phyloP scores from a whole-genome alignment of 2,888 invertebrate species.

The Thereva nobilitata region DNA sequence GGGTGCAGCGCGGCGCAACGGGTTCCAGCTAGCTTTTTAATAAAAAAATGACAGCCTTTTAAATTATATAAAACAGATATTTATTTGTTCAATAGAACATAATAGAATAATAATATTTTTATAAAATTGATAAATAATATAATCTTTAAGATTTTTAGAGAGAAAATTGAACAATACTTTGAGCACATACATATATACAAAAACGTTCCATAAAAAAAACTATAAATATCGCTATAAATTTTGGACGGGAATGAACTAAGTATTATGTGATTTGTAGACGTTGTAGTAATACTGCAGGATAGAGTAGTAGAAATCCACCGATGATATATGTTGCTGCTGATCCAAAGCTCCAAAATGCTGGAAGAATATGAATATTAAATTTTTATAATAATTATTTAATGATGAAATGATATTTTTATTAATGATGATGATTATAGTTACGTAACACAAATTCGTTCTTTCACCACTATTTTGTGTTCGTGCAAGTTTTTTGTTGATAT shows the following conservation, averaged over 20 bases:
- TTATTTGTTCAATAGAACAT: conserved; percentile 32
- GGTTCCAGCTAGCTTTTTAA: background rate
- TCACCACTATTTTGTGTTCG: too few relatives aligned
- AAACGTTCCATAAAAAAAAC: conserved; percentile 15
- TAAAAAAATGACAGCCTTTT: background rate
- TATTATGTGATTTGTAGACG: conserved; percentile 39
- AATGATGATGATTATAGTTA: too few relatives aligned
- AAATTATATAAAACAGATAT: conserved; percentile 22
- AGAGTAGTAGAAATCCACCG: conserved; percentile 74
- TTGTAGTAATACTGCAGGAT: conserved; percentile 74
- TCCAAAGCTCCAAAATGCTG: conserved; percentile 91
- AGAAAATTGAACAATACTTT: conserved; percentile 29
- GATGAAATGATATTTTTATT: too few relatives aligned
- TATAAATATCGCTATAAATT: background rate
- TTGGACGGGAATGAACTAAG: background rate
- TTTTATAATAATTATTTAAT: background rate
- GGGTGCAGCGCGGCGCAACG: too few relatives aligned
- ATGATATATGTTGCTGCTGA: conserved; percentile 78
- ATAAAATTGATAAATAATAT: conserved; percentile 24
- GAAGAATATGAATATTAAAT: conserved; percentile 46
- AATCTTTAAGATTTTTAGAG: conserved; percentile 28
- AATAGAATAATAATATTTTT: background rate
- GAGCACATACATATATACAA: conserved; percentile 21
- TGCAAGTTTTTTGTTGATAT: too few relatives aligned
- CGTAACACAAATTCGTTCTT: too few relatives aligned